A percentile compares a stretch with the other conserved stretches of the same genome.
Evolutionary conservation across 2,797 vertebrate genomes (phyloP).

Genomic region (Iguana delicatissima): DNA sequence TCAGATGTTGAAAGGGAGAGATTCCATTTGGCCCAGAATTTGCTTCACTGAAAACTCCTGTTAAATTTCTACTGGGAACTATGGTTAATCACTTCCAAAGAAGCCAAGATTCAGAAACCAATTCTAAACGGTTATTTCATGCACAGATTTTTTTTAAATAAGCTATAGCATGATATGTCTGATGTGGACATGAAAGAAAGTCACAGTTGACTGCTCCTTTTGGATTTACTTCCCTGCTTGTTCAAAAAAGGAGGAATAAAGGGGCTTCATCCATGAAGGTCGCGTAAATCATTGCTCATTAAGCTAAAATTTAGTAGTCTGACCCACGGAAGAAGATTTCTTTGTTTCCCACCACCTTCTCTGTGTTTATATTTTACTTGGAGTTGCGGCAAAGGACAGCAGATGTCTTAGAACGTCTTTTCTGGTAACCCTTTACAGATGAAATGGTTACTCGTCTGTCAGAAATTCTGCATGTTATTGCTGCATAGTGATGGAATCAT

Average conservation of each 20-base stretch:
- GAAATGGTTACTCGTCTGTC: background rate
- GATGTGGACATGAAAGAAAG: background rate
- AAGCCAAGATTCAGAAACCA: slow-evolving; percentile 2
- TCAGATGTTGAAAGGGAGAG: background rate
- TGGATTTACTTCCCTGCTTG: background rate
- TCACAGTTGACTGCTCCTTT: background rate
- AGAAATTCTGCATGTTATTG: background rate
- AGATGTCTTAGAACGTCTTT: background rate
- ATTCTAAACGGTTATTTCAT: background rate
- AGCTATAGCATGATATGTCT: background rate
- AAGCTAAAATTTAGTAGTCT: background rate
- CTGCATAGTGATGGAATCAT: background rate
- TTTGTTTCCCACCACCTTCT: too few relatives aligned
- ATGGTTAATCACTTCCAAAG: background rate
- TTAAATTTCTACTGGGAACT: background rate
- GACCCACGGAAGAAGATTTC: background rate
- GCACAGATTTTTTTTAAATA: background rate
- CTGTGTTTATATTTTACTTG: background rate
- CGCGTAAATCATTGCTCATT: background rate
- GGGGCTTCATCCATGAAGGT: background rate
- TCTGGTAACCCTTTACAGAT: background rate
- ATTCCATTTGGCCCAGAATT: background rate
- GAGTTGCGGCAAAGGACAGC: background rate
- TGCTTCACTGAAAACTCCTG: background rate
- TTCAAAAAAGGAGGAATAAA: background rate